Evolutionary conservation across 2,888 invertebrate species (phyloP), one percentile per base, ranked within the genome.

Genomic region (Tipula lateralis): DNA sequence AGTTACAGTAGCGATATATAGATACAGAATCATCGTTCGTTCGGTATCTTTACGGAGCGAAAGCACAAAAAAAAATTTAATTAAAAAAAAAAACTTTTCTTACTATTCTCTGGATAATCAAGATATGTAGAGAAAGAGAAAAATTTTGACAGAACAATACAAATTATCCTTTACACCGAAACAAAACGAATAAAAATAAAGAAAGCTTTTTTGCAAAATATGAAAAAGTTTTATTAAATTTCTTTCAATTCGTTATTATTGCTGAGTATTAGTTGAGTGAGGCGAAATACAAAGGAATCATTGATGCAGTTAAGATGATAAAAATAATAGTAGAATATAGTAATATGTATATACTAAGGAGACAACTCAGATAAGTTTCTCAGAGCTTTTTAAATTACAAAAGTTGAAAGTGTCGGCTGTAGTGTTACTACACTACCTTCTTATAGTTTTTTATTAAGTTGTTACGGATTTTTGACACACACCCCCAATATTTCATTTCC

Each of bases 31-130:
- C 24, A 66, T 39, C 39, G 13, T 39, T 39, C 9, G n/a, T n/a
- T n/a, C n/a, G n/a, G n/a, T 13, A 39, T 24, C 66, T 50, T 16
- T 50, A 16, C 24, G 24, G 24, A 24, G 24, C 1, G 19, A 66
- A 50, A 24, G 13, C 4, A 66, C 24, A 66, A 24, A 66, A 24
- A 24, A 7, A 24, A 66, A 24, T 24, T 66, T 66, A 66, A 66
- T 66, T 66, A 66, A 66, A 66, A 36, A 44, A 66, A n/a, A 44
- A 3, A 66, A 66, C 66, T 66, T 66, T 66, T 66, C 1, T 66
- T n/a, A 66, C 66, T 66, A 66, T 66, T 66, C 66, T 66, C 66
- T 66, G 66, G 66, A 66, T 66, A 66, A 66, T 66, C 66, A 66
- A 66, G 66, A 66, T 66, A 24, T 66, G 24, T 66, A 24, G 7